phyloP scores from a whole-genome alignment of 2,888 invertebrate species.

The Trichopoda pennipes region DNA sequence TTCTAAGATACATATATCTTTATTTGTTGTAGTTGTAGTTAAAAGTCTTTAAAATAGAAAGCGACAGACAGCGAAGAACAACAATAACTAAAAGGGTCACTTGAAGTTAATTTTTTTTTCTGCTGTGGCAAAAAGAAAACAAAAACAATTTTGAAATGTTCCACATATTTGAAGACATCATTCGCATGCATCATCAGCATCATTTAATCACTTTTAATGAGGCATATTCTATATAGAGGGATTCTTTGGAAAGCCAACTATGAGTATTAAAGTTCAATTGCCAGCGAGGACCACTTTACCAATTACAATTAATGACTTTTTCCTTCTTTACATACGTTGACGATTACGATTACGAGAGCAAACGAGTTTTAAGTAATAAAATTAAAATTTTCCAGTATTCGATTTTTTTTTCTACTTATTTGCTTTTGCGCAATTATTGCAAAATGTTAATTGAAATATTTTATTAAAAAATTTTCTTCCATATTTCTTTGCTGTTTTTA shows the following conservation, averaged over 20 bases:
- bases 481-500: background rate
- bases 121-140: background rate
- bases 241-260: slow-evolving; percentile 8
- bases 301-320: slow-evolving; percentile 24
- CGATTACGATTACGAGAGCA: background rate
- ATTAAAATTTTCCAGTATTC: background rate
- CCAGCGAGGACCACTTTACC: slow-evolving; percentile 32
- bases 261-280: slow-evolving; percentile 46
- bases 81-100: slow-evolving; percentile 60
- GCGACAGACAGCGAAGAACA: slow-evolving; percentile 13
- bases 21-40: background rate
- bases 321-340: background rate
- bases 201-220: slow-evolving; percentile 25
- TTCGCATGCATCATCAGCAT: slow-evolving; percentile 12
- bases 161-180: slow-evolving; percentile 50
- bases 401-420: background rate
- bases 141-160: slow-evolving; percentile 31
- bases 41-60: slow-evolving; percentile 25
- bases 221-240: background rate
- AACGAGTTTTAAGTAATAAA: background rate
- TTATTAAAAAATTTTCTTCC: slow-evolving; percentile 24
- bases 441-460: slow-evolving; percentile 64
- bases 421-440: slow-evolving; percentile 23
- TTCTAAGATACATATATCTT: background rate
- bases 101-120: slow-evolving; percentile 55